Conservation (phyloP, 1,140 invertebrate species). For the Rhyacophila brunnea region DNA sequence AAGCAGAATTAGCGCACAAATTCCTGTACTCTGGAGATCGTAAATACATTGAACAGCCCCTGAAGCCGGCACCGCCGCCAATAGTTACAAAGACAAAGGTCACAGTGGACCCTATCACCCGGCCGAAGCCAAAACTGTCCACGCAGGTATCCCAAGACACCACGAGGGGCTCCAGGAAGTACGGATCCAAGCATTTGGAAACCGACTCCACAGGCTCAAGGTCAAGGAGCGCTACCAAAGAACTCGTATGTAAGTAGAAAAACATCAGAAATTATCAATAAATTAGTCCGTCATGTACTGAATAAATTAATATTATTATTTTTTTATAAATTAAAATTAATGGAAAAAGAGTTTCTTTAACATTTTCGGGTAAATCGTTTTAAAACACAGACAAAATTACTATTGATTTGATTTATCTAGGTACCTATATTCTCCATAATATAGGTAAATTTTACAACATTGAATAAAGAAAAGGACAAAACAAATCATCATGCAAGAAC, state of each 20-base stretch:
- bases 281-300: too few species aligned
- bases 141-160: conserved; percentile 48
- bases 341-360: too few species aligned
- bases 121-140: conserved; percentile 46
- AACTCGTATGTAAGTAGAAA: conserved; percentile 80
- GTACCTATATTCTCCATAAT: too few species aligned
- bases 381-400: too few species aligned
- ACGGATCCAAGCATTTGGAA: conserved; percentile 67
- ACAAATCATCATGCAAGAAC: too few species aligned
- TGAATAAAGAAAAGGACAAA: too few species aligned
- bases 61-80: conserved; percentile 73
- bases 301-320: too few species aligned
- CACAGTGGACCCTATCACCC: conserved; percentile 50
- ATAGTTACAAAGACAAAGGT: conserved; percentile 66
- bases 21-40: conserved; percentile 85
- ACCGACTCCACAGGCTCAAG: conserved; percentile 66
- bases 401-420: too few species aligned
- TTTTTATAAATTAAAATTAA: too few species aligned
- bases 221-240: conserved; percentile 87
- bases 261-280: too few species aligned
- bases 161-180: conserved; percentile 66
- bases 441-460: too few species aligned
- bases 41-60: conserved; percentile 76
- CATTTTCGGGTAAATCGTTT: too few species aligned
- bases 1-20: conserved; percentile 78